phyloP scores from a whole-genome alignment of 2,888 invertebrate genomes.

The Caenorhabditis plicata region DNA sequence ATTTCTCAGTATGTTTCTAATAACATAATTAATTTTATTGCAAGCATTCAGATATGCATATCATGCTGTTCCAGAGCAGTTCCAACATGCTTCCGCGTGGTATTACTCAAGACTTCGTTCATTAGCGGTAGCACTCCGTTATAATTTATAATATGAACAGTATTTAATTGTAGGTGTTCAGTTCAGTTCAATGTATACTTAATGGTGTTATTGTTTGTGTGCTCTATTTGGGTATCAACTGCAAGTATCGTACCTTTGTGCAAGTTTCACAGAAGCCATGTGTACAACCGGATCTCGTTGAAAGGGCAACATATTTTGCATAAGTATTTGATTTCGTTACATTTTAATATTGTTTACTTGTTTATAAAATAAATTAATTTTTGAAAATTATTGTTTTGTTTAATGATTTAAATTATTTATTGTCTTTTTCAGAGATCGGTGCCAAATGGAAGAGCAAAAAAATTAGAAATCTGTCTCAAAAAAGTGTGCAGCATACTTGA shows the following conservation, averaged over 20 bases:
- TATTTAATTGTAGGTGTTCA: constrained; percentile 20
- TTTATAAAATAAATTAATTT: too few relatives aligned
- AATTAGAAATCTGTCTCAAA: too few relatives aligned
- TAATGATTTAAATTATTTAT: too few relatives aligned
- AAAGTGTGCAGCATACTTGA: too few relatives aligned
- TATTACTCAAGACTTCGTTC: constrained; percentile 34
- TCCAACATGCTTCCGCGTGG: constrained; percentile 42
- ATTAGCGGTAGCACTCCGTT: constrained; percentile 3
- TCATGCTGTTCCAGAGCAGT: constrained; percentile 35
- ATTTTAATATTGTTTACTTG: too few relatives aligned
- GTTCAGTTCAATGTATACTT: constrained; percentile 24
- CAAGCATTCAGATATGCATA: constrained; percentile 22
- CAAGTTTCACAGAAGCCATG: constrained; percentile 29
- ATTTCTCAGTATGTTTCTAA: constrained; percentile 7
- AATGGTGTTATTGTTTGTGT: constrained; percentile 26
- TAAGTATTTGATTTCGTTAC: constrained; percentile 4
- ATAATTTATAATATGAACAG: neutral
- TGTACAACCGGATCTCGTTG: constrained; percentile 21
- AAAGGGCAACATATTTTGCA: constrained; percentile 30
- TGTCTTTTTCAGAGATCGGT: too few relatives aligned
- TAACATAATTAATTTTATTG: neutral
- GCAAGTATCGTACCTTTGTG: constrained; percentile 40
- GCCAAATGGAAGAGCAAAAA: too few relatives aligned
- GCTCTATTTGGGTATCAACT: constrained; percentile 39
- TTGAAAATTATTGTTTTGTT: too few relatives aligned